Conservation (phyloP, 2,113 vertebrate species). For the Aix galericulata region DNA sequence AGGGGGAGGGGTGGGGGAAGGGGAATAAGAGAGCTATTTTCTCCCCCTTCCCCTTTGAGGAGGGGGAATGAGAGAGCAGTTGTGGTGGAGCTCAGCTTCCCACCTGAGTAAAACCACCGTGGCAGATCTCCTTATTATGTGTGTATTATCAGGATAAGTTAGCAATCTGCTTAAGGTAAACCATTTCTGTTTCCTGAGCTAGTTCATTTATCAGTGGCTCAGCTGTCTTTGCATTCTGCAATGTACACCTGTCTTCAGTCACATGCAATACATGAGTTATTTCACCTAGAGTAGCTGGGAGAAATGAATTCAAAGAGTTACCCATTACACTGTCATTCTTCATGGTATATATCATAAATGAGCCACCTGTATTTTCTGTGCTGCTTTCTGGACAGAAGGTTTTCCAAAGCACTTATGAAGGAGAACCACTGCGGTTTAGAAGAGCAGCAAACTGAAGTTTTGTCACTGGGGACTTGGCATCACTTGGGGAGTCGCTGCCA, state of each 20-base stretch:
- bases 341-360: not conserved
- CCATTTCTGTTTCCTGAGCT: not conserved
- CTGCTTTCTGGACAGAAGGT: not conserved
- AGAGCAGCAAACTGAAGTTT: not conserved
- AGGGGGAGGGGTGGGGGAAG: no score
- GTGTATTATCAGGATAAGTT: not conserved
- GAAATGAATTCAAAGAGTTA: not conserved
- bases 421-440: not conserved
- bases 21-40: no score
- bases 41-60: no score
- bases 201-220: not conserved
- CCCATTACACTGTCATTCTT: not conserved
- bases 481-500: not conserved
- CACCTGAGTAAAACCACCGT: no score
- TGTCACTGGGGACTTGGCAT: not conserved
- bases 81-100: no score
- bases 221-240: not conserved
- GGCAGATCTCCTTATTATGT: not conserved
- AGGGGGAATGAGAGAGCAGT: no score
- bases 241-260: not conserved
- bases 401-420: not conserved
- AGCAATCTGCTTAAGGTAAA: not conserved
- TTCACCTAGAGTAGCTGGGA: not conserved
- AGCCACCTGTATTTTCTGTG: not conserved
- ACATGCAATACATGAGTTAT: accelerated